These are phyloP conservation scores for Lymantria dispar DNA, from an alignment of 2,888 invertebrate species.

Conservation along the genomic window DNA sequence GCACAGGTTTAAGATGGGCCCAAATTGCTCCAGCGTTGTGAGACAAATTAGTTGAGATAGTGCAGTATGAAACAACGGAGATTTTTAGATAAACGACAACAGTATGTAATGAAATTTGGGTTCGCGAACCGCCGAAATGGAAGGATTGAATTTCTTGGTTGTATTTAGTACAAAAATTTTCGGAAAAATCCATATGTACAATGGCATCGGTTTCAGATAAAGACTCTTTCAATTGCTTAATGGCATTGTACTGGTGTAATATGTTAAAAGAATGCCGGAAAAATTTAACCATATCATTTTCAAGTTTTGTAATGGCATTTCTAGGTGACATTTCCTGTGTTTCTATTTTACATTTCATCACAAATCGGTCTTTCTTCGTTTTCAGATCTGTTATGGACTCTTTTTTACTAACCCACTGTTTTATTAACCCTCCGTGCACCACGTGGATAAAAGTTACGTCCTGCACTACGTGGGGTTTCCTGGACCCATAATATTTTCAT, in stretches of 20 bases:
- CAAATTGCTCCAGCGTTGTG: constrained; percentile 28
- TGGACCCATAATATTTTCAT: no score
- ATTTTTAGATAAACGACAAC: constrained; percentile 40
- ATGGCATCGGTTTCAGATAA: constrained; percentile 15
- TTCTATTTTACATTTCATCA: constrained; percentile 6
- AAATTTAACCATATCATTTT: constrained; percentile 6
- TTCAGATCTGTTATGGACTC: constrained; percentile 7
- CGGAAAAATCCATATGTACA: constrained; percentile 44
- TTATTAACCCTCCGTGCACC: no score
- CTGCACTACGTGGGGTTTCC: no score
- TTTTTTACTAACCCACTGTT: constrained; percentile 7
- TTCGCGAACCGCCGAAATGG: constrained; percentile 36
- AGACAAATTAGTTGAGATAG: constrained; percentile 34
- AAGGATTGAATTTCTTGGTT: constrained; percentile 42
- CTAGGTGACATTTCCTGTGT: constrained; percentile 1
- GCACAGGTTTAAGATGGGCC: constrained; percentile 22
- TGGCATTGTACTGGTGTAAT: constrained; percentile 7
- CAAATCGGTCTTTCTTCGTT: constrained; percentile 10
- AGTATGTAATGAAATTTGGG: constrained; percentile 44
- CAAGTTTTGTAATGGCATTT: constrained; percentile 4
- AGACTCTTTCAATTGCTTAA: constrained; percentile 12
- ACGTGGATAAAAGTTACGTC: no score
- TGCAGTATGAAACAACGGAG: constrained; percentile 27
- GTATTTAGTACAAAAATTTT: constrained; percentile 43
- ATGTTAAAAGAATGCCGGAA: constrained; percentile 10